A percentile compares a stretch with the other conserved stretches of the same genome.
phyloP scores from a whole-genome alignment of 2,113 vertebrate genomes.

The Circaetus cinerascens region DNA sequence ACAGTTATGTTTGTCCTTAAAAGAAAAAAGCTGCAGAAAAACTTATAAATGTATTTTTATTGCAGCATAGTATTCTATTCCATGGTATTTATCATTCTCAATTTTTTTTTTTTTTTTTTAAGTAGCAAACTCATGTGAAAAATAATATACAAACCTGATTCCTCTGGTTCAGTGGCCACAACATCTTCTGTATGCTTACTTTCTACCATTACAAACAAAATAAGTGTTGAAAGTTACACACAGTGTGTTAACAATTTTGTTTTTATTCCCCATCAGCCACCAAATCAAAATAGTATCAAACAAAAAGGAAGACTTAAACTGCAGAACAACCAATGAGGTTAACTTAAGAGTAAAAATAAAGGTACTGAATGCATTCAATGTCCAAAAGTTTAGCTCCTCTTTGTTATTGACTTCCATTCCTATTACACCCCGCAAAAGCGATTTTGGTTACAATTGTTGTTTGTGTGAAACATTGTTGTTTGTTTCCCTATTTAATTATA shows the following conservation, averaged over 20 bases:
- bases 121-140: background rate
- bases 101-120: background rate
- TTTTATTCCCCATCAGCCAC: background rate
- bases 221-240: background rate
- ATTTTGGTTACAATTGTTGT: background rate
- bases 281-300: background rate
- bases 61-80: background rate
- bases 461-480: background rate
- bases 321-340: background rate
- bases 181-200: background rate
- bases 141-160: slow-evolving; percentile 47
- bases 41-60: background rate
- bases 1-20: background rate
- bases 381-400: background rate
- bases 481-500: background rate
- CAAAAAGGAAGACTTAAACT: background rate
- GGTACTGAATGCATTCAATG: background rate
- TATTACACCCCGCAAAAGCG: background rate
- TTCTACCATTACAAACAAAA: background rate
- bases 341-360: background rate
- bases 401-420: background rate
- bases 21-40: background rate
- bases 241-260: background rate
- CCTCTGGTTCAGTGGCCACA: background rate
- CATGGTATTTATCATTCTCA: background rate